phyloP scores from a whole-genome alignment of 2,888 invertebrate species.

The Trissolcus brochymenae region DNA sequence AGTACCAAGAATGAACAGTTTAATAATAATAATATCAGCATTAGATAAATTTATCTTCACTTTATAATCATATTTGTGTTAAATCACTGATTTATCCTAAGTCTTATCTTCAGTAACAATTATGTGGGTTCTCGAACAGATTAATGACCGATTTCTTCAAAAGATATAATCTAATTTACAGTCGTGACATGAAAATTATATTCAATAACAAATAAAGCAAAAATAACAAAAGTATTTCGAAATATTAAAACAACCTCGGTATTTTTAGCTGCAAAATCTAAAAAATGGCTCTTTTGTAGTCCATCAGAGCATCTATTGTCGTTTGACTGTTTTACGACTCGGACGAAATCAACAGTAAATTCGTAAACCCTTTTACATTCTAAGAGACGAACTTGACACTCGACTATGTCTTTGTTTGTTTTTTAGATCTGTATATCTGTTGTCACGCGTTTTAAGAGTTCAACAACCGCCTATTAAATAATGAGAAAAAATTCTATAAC shows the following conservation, averaged over 20 bases:
- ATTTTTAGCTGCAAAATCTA: background rate
- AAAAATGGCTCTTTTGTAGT: background rate
- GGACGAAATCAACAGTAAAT: conserved; percentile 22
- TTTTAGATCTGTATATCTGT: conserved; percentile 25
- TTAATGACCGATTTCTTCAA: too few species aligned
- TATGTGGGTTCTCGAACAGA: too few species aligned
- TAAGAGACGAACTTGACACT: conserved; percentile 28
- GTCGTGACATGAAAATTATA: background rate
- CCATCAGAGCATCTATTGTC: conserved; percentile 37
- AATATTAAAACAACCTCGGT: too few species aligned
- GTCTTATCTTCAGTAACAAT: too few species aligned
- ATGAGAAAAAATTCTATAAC: too few species aligned
- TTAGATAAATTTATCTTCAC: too few species aligned
- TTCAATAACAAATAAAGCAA: conserved; percentile 1
- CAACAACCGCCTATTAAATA: conserved; percentile 11
- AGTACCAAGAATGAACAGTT: background rate
- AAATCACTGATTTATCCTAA: too few species aligned
- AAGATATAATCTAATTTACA: too few species aligned
- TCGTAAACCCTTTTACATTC: conserved; percentile 28
- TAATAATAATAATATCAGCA: background rate
- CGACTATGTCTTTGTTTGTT: conserved; percentile 24
- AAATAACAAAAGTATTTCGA: too few species aligned
- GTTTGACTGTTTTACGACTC: conserved; percentile 31
- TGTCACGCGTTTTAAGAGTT: conserved; percentile 10
- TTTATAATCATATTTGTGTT: background rate